Conservation (phyloP, 2,888 invertebrate species). For the Sicus ferrugineus region DNA sequence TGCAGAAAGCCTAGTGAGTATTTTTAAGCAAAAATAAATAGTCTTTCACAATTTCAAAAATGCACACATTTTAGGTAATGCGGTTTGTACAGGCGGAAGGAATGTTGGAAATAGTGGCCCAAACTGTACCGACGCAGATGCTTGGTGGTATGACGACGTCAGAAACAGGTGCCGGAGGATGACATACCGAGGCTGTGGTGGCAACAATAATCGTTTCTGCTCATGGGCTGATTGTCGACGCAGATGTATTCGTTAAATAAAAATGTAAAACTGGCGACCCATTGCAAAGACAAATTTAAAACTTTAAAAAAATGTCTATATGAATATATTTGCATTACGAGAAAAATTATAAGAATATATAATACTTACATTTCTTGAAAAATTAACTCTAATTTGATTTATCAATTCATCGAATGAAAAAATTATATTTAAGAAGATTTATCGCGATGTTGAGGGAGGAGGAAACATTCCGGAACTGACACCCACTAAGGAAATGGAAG, state of each 20-base stretch:
- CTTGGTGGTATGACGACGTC: neutral
- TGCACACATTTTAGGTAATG: neutral
- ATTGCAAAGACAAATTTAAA: too few species aligned
- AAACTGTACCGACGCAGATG: neutral
- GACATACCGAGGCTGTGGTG: conserved; percentile 12
- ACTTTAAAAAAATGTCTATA: too few species aligned
- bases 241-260: neutral
- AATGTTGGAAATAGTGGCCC: neutral
- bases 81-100: neutral
- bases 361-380: too few species aligned
- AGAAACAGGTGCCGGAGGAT: neutral
- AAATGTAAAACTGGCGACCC: too few species aligned
- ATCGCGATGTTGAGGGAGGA: too few species aligned
- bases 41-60: neutral
- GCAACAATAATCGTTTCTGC: conserved; percentile 19
- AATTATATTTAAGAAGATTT: too few species aligned
- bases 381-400: too few species aligned
- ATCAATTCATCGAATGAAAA: too few species aligned
- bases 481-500: too few species aligned
- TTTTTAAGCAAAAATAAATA: neutral
- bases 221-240: conserved; percentile 1
- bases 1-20: neutral
- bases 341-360: too few species aligned
- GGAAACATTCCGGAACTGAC: too few species aligned
- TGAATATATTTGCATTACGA: too few species aligned